phyloP scores from a whole-genome alignment of 2,113 vertebrate species.

The Amazona guildingii region DNA sequence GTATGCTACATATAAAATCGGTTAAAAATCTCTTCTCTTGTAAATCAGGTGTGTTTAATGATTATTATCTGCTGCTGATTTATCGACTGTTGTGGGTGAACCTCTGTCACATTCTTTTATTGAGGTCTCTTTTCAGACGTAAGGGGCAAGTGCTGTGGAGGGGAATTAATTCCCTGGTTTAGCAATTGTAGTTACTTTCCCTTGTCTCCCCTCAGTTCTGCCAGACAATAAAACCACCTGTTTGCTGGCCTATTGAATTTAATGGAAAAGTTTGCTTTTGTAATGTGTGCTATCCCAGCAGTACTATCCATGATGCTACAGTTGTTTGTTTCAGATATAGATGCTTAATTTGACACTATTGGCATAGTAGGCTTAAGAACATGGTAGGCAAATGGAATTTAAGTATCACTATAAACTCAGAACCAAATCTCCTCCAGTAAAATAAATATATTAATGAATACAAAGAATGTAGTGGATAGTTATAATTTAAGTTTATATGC shows the following conservation, averaged over 20 bases:
- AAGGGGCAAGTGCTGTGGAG: background rate
- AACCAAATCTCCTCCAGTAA: background rate
- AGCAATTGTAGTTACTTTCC: background rate
- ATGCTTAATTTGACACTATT: background rate
- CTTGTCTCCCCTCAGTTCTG: background rate
- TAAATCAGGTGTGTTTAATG: background rate
- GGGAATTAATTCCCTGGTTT: background rate
- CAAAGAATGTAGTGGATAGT: background rate
- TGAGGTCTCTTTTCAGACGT: background rate
- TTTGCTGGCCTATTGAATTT: background rate
- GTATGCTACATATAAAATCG: background rate
- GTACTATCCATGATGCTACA: background rate
- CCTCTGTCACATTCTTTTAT: background rate
- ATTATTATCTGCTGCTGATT: background rate
- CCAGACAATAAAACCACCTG: rapidly evolving
- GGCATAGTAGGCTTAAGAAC: background rate
- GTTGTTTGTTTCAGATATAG: background rate
- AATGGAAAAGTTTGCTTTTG: background rate
- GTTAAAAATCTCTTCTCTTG: background rate
- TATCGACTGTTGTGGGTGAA: background rate
- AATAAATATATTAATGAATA: background rate
- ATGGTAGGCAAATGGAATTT: background rate
- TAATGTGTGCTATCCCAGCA: background rate
- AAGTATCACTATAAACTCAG: slow-evolving; percentile 17
- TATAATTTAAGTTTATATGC: background rate